Conservation (phyloP, 1,140 invertebrate species). For the Pantala flavescens region DNA sequence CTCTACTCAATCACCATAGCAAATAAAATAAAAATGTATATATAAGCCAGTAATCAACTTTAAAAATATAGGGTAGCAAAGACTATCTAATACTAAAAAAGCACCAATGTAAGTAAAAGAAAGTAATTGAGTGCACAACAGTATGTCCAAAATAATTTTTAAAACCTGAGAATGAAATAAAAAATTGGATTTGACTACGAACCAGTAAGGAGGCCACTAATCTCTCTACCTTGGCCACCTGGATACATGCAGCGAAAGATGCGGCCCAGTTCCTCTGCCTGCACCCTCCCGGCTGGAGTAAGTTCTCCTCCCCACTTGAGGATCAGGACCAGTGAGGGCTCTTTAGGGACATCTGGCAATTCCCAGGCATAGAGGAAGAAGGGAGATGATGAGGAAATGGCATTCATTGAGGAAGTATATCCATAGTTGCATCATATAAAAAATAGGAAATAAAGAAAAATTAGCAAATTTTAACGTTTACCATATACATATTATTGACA, state of each 20-base stretch:
- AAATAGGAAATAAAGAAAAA: slow-evolving; percentile 24
- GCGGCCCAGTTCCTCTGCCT: slow-evolving; percentile 93
- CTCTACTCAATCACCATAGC: too few relatives aligned
- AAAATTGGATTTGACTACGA: slow-evolving; percentile 33
- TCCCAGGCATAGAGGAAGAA: background rate
- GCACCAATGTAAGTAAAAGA: background rate
- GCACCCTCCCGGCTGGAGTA: slow-evolving; percentile 92
- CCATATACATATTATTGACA: slow-evolving; percentile 16
- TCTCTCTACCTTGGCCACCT: slow-evolving; percentile 73
- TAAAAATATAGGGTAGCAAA: background rate
- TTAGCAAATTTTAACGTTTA: slow-evolving; percentile 20
- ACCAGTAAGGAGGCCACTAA: slow-evolving; percentile 34
- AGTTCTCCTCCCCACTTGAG: slow-evolving; percentile 99
- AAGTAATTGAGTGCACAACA: background rate
- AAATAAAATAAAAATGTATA: too few relatives aligned
- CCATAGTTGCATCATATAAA: slow-evolving; percentile 16
- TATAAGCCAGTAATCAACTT: background rate
- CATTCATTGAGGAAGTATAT: background rate
- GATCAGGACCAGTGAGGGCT: slow-evolving; percentile 87
- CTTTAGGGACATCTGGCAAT: slow-evolving; percentile 59
- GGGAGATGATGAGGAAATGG: background rate
- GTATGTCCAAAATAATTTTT: slow-evolving; percentile 11
- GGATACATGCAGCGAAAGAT: slow-evolving; percentile 99
- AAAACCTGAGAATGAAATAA: slow-evolving; percentile 5
- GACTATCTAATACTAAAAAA: background rate